Evolutionary conservation across 2,113 vertebrate species (phyloP), one percentile per base, ranked within the genome.

Genomic region (Alexandromys fortis): DNA sequence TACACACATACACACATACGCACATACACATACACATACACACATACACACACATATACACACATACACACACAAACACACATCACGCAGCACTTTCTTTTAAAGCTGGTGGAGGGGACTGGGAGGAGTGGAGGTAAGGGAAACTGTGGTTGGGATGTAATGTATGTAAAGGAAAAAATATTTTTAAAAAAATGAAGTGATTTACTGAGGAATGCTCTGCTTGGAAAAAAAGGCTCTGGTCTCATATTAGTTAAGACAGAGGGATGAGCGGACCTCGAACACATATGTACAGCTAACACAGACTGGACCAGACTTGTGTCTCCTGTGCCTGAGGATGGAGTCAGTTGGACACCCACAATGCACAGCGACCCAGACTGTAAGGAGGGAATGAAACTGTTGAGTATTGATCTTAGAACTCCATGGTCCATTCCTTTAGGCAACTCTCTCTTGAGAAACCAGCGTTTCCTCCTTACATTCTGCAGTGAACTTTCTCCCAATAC

Each of bases 1-100:
- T 0, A 55, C 14, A 55, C 86, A 68, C 33, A 70, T 30, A 55
- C 12, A 55, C 10, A 17, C 65, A 86, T 5, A 52, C 5, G 42
- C 9, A 17, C 16, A 55, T 0, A 55, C 0, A 55, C 0, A 17
- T 16, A 55, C 1, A 55, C 1, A 55, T 4, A 17, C 4, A 55
- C 1, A 58, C 52, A 68, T 10, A 70, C 6, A 4, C 26, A 65
- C 10, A 26, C 0, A 30, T 4, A 28, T 1, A 67, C 4, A 33
- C 4, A 68, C 0, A 68, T 0, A 70, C 68, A 70, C 33, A 70
- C 68, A 72, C 17, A 70, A 33, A 68, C 67, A 68, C 67, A 68
- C 67, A 68, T 13, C 30, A 33, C 16, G 19, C 68, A 16, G 13
- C 58, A 58, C 58, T 58, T 58, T 58, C 58, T 58, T 58, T 58